These are phyloP conservation scores for Patella pellucida DNA, from an alignment of 2,888 invertebrate species.

Conservation along the genomic window DNA sequence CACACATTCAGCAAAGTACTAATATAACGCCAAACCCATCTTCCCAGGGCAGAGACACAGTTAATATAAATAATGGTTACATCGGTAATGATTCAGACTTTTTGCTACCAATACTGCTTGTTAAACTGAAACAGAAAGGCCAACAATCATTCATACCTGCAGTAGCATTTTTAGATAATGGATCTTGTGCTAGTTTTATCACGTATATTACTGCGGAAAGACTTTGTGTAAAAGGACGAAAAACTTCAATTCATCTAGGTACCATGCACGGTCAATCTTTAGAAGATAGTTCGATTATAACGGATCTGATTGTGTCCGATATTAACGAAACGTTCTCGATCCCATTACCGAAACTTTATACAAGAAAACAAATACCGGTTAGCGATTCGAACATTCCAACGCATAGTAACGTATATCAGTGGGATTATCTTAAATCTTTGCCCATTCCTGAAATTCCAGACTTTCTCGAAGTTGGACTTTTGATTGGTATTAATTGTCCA, in stretches of 20 bases:
- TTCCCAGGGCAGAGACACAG: no score
- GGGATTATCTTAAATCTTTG: background rate
- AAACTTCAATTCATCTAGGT: constrained; percentile 14
- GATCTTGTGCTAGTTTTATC: constrained; percentile 16
- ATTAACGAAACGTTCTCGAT: background rate
- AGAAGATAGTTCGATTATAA: background rate
- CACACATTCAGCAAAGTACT: no score
- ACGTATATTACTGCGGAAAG: background rate
- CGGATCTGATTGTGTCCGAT: background rate
- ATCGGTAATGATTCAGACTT: background rate
- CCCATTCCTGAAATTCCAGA: background rate
- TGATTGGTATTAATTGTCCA: background rate
- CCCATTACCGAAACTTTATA: background rate
- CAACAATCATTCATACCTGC: background rate
- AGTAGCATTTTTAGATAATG: constrained; percentile 23
- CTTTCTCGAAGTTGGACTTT: background rate
- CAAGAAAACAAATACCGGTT: background rate
- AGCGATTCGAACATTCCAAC: background rate
- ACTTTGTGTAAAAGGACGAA: no score
- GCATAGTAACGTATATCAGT: background rate
- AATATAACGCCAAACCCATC: no score
- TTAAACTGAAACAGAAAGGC: constrained; percentile 8
- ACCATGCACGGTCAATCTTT: constrained; percentile 14
- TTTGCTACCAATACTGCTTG: constrained; percentile 25
- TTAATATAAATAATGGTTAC: no score